Percentiles rank a stretch among this genome's conserved stretches.
Conservation (phyloP, 2,797 vertebrate species). For the Allobates femoralis region DNA sequence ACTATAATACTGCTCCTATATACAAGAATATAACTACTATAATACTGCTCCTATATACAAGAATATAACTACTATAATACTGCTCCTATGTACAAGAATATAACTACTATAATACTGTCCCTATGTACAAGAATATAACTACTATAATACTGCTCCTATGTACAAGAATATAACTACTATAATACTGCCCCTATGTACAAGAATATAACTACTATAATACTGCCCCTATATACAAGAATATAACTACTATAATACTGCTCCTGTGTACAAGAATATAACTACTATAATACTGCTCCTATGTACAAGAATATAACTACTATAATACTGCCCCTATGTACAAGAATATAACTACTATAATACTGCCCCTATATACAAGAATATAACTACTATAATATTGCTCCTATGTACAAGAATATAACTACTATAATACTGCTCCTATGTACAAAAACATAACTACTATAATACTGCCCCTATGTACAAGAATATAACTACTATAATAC, state of each 20-base stretch:
- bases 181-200: not conserved
- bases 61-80: conserved; percentile 6
- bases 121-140: conserved; percentile 2
- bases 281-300: too few relatives aligned
- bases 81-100: conserved; percentile 9
- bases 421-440: conserved; percentile 18
- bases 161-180: not conserved
- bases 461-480: too few relatives aligned
- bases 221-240: too few relatives aligned
- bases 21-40: not conserved
- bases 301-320: too few relatives aligned
- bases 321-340: too few relatives aligned
- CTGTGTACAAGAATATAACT: too few relatives aligned
- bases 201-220: too few relatives aligned
- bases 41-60: not conserved
- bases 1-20: not conserved
- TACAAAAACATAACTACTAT: too few relatives aligned
- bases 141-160: not conserved
- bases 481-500: too few relatives aligned
- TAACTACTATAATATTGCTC: not conserved
- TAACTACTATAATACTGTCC: conserved; percentile 8
- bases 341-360: conserved; percentile 20
- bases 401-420: conserved; percentile 1
- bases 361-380: not conserved
- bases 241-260: too few relatives aligned